Evolutionary conservation across 2,113 vertebrate genomes (phyloP), one percentile per base, ranked within the genome.

Genomic region (Gallinago media): DNA sequence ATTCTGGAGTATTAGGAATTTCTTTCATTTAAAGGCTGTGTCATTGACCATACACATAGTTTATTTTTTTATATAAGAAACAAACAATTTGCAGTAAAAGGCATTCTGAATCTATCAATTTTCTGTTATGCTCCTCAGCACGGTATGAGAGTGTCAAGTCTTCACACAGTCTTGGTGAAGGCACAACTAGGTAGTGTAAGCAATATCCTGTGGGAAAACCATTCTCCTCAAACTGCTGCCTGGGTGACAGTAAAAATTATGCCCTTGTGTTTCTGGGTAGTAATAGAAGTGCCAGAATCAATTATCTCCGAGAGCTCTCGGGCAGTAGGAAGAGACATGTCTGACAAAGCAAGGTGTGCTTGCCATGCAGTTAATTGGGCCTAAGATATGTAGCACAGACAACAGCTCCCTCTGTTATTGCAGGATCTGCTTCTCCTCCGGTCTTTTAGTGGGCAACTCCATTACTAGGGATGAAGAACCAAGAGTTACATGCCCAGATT

Each of bases 271-370:
- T 94, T 87, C 92, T 68, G n/a, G 76, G n/a, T 84, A 68, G 92
- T 91, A 95, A 95, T 89, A 81, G 94, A 87, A 94, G 56, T 96
- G 91, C 65, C 96, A 95, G 83, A 95, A 81, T 78, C 96, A 89
- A 84, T 96, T 96, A 95, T 70, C 49, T 54, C 23, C 29, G 58
- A 85, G 62, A 84, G 56, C 50, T 91, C 61, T 94, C 0, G 1
- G 80, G 54, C 62, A 68, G 27, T 11, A 81, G 61, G 59, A 94
- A 25, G n/a, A 92, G 88, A 61, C 73, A 59, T 1, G 1, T 89
- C 95, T 91, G 85, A 91, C 76, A 89, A 84, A 75, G 61, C 52
- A 91, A 89, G 73, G 68, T 67, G n/a, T 1, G 4, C 44, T 87
- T 96, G 80, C 76, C 83, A 63, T 2, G 4, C 32, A 31, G 40